Percentiles rank a stretch among this genome's conserved stretches.
These are phyloP conservation scores for Tenebrio molitor DNA, from an alignment of 1,140 invertebrate species.

Conservation along the genomic window DNA sequence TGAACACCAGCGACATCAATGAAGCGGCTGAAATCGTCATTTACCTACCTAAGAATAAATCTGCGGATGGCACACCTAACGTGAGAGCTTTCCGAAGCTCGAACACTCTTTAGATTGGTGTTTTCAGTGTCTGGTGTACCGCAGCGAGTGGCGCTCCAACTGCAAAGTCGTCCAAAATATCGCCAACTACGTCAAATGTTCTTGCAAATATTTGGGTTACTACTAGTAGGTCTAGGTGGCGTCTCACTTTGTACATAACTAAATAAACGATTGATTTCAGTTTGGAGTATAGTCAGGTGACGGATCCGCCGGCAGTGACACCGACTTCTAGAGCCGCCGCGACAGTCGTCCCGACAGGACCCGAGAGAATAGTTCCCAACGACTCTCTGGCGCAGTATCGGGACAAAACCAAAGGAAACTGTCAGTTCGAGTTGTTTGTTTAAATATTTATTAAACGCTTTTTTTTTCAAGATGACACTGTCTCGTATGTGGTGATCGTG, in stretches of 20 bases:
- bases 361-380: neutral
- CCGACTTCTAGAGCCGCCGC: neutral
- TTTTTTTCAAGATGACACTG: constrained; percentile 26
- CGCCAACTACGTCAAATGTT: constrained; percentile 20
- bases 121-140: constrained; percentile 37
- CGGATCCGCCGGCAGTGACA: neutral
- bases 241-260: neutral
- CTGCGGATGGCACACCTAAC: neutral
- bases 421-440: constrained; percentile 1
- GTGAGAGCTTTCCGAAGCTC: too few relatives aligned
- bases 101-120: too few relatives aligned
- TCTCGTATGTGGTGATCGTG: constrained; percentile 34
- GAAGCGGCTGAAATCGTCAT: neutral
- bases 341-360: neutral
- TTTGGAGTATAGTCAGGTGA: neutral
- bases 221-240: constrained; percentile 26
- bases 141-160: neutral
- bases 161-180: constrained; percentile 38
- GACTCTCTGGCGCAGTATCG: neutral
- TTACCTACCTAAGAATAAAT: constrained; percentile 4
- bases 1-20: neutral
- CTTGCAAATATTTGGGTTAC: constrained; percentile 43
- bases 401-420: neutral
- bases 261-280: constrained; percentile 1
- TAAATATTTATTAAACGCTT: neutral